Percentiles rank a stretch among this genome's conserved stretches.
These are phyloP conservation scores for Phymanthus crucifer DNA, from an alignment of 92 coral and sea anemone species.

Conservation along the genomic window DNA sequence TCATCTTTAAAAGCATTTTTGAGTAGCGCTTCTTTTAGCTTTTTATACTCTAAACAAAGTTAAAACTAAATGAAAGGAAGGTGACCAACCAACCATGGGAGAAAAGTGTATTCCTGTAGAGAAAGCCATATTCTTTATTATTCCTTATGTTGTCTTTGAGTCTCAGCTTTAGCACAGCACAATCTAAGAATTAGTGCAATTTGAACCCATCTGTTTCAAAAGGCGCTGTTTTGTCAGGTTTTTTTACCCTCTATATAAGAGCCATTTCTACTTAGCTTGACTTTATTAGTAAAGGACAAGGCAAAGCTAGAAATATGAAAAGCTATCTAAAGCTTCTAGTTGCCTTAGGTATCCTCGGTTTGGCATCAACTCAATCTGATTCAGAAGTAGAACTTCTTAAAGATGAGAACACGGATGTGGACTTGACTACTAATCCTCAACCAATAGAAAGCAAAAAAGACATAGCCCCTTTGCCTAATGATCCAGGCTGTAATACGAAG, in stretches of 20 bases:
- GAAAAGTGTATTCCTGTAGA: not conserved
- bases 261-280: not conserved
- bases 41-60: too few relatives aligned
- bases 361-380: not conserved
- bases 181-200: not conserved
- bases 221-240: not conserved
- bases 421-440: not conserved
- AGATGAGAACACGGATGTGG: not conserved
- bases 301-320: not conserved
- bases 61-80: too few relatives aligned
- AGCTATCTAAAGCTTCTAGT: not conserved
- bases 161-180: not conserved
- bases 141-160: not conserved
- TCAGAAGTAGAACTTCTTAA: not conserved
- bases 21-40: too few relatives aligned
- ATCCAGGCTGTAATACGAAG: not conserved
- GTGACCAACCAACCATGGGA: not conserved
- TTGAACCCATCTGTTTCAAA: slow-evolving; percentile 5
- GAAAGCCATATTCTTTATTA: not conserved
- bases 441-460: not conserved
- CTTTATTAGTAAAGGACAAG: not conserved
- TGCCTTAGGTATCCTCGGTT: not conserved
- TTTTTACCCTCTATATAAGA: not conserved
- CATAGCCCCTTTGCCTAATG: not conserved
- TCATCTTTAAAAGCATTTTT: too few relatives aligned